phyloP scores from a whole-genome alignment of 2,888 invertebrate species.

The Hoplodrina ambigua region DNA sequence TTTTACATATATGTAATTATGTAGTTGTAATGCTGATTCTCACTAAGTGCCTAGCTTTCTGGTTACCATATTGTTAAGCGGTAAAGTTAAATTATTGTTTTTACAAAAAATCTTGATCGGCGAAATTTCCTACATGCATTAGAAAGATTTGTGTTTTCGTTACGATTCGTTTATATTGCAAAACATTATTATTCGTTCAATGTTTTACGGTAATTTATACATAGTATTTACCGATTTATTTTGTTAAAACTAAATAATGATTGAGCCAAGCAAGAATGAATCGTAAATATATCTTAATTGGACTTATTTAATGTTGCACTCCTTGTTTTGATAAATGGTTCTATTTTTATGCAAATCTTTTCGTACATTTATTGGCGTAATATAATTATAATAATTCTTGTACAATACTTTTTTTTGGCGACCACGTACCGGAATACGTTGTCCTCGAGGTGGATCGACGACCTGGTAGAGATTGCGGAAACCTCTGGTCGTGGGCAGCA shows the following conservation, averaged over 20 bases:
- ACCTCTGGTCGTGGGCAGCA: too few species aligned
- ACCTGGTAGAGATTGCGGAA: too few species aligned
- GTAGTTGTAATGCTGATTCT: conserved; percentile 62
- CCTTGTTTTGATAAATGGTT: conserved; percentile 23
- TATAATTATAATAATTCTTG: too few species aligned
- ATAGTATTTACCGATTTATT: not conserved
- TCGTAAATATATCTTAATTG: too few species aligned
- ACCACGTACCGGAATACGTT: too few species aligned
- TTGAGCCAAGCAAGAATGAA: conserved; percentile 1
- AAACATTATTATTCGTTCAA: too few species aligned
- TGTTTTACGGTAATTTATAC: not conserved
- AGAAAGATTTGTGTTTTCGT: not conserved
- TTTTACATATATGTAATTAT: conserved; percentile 23
- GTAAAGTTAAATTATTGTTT: conserved; percentile 32
- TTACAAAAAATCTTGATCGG: conserved; percentile 5
- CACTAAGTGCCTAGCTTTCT: conserved; percentile 80
- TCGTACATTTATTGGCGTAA: too few species aligned
- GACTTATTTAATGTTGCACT: too few species aligned
- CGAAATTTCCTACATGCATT: conserved; percentile 7
- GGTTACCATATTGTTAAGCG: conserved; percentile 62
- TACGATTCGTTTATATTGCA: conserved; percentile 15
- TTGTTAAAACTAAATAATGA: not conserved
- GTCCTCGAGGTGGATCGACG: too few species aligned
- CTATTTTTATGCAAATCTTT: conserved; percentile 14
- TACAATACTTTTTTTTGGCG: too few species aligned